Conservation (phyloP, 2,113 vertebrate genomes). For the Tonatia bakeri region DNA sequence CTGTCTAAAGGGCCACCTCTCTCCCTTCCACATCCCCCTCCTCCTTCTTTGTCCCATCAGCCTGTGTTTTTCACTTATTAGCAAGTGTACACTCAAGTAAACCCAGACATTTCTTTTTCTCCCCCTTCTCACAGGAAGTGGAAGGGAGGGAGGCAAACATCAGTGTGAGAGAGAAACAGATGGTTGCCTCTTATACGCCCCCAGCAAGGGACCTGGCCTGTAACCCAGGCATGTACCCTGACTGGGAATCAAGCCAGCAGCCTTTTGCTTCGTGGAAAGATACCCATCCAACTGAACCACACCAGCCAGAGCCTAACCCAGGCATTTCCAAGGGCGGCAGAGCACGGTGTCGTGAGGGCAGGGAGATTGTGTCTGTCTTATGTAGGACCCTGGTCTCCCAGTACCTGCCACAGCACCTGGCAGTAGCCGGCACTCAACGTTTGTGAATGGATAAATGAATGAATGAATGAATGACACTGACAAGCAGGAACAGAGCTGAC, state of each 20-base stretch:
- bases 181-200: too few species aligned
- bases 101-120: background rate
- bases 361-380: background rate
- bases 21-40: background rate
- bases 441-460: background rate
- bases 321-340: background rate
- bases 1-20: background rate
- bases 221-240: too few species aligned
- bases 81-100: background rate
- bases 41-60: background rate
- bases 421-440: background rate
- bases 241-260: too few species aligned
- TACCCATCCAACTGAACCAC: too few species aligned
- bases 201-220: too few species aligned
- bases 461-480: background rate
- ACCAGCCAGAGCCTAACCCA: too few species aligned
- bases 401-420: background rate
- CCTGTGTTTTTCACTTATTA: background rate
- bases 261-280: too few species aligned
- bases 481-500: background rate
- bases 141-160: too few species aligned
- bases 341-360: background rate
- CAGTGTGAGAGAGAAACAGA: too few species aligned
- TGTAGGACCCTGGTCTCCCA: rapidly evolving
- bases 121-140: too few species aligned